Conservation (phyloP, 2,888 invertebrate species). For the Monopis laevigella region DNA sequence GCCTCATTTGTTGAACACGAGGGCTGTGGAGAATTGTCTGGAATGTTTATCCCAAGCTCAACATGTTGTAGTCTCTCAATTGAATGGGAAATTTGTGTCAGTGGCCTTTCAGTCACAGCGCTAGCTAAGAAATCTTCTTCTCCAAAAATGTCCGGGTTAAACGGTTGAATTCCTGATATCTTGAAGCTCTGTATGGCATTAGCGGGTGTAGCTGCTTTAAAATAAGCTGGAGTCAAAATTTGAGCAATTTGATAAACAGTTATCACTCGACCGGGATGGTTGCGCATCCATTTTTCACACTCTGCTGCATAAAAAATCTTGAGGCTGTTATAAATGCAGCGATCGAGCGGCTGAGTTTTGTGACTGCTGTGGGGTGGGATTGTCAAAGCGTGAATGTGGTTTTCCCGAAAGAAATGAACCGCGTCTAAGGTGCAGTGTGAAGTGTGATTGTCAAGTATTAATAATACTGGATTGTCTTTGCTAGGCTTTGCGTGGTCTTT, state of each 20-base stretch:
- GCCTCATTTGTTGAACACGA: no score
- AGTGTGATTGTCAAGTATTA: slow-evolving; percentile 18
- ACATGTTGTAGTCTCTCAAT: slow-evolving; percentile 1
- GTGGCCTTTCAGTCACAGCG: slow-evolving; percentile 17
- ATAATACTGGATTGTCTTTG: slow-evolving; percentile 16
- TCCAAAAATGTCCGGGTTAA: slow-evolving; percentile 19
- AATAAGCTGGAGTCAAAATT: slow-evolving; percentile 10
- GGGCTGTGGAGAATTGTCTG: background rate
- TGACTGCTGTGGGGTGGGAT: no score
- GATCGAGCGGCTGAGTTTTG: background rate
- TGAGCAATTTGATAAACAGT: slow-evolving; percentile 19
- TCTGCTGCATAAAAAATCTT: slow-evolving; percentile 20
- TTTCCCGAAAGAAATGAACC: slow-evolving; percentile 6
- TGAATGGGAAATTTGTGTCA: slow-evolving; percentile 8
- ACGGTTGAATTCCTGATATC: slow-evolving; percentile 18
- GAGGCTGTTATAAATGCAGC: slow-evolving; percentile 10
- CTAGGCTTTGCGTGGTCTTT: slow-evolving; percentile 14
- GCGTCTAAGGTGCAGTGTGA: slow-evolving; percentile 14
- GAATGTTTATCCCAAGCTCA: background rate
- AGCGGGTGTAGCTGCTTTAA: slow-evolving; percentile 14
- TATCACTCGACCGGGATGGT: slow-evolving; percentile 22
- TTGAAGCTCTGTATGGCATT: slow-evolving; percentile 17
- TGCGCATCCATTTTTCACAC: slow-evolving; percentile 23
- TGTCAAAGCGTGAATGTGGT: slow-evolving; percentile 6
- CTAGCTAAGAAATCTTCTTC: slow-evolving; percentile 19